phyloP scores from a whole-genome alignment of 2,797 vertebrate species.

The Gymnothorax javanicus region DNA sequence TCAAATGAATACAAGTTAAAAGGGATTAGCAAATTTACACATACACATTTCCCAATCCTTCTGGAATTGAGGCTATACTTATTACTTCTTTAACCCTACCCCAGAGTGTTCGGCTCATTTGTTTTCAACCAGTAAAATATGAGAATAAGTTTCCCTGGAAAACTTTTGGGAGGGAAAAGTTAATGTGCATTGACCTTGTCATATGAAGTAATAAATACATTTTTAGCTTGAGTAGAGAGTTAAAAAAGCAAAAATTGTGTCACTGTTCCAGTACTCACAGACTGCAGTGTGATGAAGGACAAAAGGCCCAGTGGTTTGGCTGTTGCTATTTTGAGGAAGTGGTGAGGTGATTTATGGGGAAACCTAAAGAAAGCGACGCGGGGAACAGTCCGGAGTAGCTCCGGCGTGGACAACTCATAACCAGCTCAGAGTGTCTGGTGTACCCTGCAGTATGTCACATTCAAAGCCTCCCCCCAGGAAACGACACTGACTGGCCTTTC shows the following conservation, averaged over 20 bases:
- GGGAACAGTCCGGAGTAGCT: neutral
- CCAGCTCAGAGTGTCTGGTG: neutral
- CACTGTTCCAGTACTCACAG: neutral
- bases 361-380: neutral
- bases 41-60: too few species aligned
- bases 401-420: neutral
- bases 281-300: neutral
- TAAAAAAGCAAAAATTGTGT: neutral
- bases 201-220: too few species aligned
- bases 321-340: neutral
- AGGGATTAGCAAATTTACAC: too few species aligned
- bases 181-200: too few species aligned
- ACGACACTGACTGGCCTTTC: neutral
- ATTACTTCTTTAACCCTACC: too few species aligned
- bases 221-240: neutral
- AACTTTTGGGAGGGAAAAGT: too few species aligned
- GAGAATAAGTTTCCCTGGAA: too few species aligned
- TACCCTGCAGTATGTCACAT: neutral
- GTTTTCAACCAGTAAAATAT: too few species aligned
- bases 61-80: too few species aligned
- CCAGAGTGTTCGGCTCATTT: too few species aligned
- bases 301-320: neutral
- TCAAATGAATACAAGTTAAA: too few species aligned
- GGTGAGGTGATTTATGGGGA: neutral
- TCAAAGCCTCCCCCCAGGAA: neutral